Conservation (phyloP, 2,113 vertebrate species). For the Uropsilus gracilis region DNA sequence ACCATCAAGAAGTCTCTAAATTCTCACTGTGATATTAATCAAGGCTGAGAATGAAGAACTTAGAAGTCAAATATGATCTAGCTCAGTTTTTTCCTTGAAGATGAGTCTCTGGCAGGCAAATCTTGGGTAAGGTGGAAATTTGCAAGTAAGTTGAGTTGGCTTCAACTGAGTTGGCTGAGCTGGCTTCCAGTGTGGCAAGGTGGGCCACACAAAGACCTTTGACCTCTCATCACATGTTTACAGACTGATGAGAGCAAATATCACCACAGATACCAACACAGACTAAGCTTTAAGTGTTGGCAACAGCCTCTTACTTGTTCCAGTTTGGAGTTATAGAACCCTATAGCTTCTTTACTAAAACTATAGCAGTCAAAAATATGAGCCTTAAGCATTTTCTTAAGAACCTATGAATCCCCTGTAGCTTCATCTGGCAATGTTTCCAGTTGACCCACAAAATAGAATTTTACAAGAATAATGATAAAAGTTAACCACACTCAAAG, state of each 20-base stretch:
- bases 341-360: background rate
- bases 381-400: background rate
- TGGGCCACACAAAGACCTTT: background rate
- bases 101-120: background rate
- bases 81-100: background rate
- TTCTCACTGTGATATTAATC: background rate
- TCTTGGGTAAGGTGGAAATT: background rate
- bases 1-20: background rate
- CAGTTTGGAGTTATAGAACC: background rate
- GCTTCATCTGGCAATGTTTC: background rate
- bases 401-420: background rate
- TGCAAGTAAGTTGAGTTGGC: too few species aligned
- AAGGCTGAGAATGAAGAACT: background rate
- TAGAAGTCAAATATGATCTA: background rate
- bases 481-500: background rate
- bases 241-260: background rate
- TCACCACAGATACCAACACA: background rate
- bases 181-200: background rate
- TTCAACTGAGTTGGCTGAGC: background rate
- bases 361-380: background rate
- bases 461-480: background rate
- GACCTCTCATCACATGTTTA: background rate
- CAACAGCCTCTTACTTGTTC: background rate
- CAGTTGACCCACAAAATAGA: background rate
- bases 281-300: background rate